Conservation (phyloP, 1,140 invertebrate species). For the Thaumetopoea pityocampa region DNA sequence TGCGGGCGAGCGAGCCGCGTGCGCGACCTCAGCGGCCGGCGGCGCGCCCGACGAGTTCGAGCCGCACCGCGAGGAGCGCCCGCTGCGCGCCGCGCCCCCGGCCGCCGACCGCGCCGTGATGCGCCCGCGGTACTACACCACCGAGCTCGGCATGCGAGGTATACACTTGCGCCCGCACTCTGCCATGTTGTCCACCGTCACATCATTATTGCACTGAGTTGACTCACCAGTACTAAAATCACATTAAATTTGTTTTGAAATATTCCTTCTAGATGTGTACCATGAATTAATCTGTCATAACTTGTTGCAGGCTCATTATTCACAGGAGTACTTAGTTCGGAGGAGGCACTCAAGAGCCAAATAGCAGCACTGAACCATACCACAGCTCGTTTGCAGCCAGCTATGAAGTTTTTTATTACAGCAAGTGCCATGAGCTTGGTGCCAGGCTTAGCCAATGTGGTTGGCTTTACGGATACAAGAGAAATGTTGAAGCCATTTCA, state of each 20-base stretch:
- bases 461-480: conserved; percentile 87
- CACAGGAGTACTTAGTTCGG: conserved; percentile 86
- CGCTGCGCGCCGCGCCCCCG: conserved; percentile 34
- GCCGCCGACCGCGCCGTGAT: conserved; percentile 73
- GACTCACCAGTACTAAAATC: too few relatives aligned
- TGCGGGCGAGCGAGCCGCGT: conserved; percentile 18
- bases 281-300: too few relatives aligned
- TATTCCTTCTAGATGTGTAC: too few relatives aligned
- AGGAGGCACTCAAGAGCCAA: conserved; percentile 81
- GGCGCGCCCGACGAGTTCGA: conserved; percentile 50
- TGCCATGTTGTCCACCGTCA: too few relatives aligned
- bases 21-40: conserved; percentile 13
- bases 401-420: conserved; percentile 85
- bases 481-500: conserved; percentile 87
- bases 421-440: conserved; percentile 79
- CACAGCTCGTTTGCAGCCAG: conserved; percentile 85
- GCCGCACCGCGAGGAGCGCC: conserved; percentile 51
- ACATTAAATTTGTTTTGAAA: too few relatives aligned
- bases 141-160: conserved; percentile 92
- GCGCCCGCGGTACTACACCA: conserved; percentile 93
- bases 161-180: too few relatives aligned
- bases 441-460: conserved; percentile 84
- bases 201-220: background rate
- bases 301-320: conserved; percentile 84
- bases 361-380: conserved; percentile 89